phyloP scores from a whole-genome alignment of 64 coral and sea anemone species.

The Montipora efflorescens region DNA sequence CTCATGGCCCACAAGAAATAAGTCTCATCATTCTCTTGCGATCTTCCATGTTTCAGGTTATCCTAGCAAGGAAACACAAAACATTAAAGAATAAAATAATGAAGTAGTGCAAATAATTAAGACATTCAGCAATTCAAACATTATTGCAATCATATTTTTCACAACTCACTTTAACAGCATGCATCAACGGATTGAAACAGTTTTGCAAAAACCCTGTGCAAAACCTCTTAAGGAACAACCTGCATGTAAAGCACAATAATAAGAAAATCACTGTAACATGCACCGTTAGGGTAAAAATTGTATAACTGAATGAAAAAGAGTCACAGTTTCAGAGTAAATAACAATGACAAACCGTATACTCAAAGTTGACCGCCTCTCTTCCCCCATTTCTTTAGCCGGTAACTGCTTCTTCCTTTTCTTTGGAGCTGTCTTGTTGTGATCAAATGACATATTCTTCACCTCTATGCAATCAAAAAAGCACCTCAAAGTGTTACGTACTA shows the following conservation, averaged over 20 bases:
- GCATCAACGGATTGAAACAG: slow-evolving; percentile 89
- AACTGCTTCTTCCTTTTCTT: slow-evolving; percentile 93
- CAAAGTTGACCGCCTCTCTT: slow-evolving; percentile 90
- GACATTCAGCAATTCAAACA: neutral
- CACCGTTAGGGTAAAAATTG: neutral
- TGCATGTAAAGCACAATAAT: neutral
- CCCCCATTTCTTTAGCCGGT: slow-evolving; percentile 79
- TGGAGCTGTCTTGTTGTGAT: slow-evolving; percentile 79
- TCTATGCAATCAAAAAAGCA: slow-evolving; percentile 32
- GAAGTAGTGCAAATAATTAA: neutral
- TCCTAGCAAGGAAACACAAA: slow-evolving; percentile 64
- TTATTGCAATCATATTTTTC: neutral
- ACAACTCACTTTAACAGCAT: slow-evolving; percentile 89
- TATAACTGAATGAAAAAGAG: neutral
- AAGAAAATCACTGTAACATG: neutral
- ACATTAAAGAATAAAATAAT: neutral
- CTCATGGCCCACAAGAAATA: slow-evolving; percentile 99
- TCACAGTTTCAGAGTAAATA: neutral
- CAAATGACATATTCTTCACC: slow-evolving; percentile 97
- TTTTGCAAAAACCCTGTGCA: slow-evolving; percentile 91
- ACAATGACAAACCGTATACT: slow-evolving; percentile 77
- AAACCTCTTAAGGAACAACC: slow-evolving; percentile 92
- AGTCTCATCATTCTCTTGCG: slow-evolving; percentile 98
- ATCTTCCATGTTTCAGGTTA: slow-evolving; percentile 89
- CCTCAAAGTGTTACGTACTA: no score